Evolutionary conservation across 2,797 vertebrate species (phyloP), one percentile per base, ranked within the genome.

Genomic region (Pseudomugil tenellus): DNA sequence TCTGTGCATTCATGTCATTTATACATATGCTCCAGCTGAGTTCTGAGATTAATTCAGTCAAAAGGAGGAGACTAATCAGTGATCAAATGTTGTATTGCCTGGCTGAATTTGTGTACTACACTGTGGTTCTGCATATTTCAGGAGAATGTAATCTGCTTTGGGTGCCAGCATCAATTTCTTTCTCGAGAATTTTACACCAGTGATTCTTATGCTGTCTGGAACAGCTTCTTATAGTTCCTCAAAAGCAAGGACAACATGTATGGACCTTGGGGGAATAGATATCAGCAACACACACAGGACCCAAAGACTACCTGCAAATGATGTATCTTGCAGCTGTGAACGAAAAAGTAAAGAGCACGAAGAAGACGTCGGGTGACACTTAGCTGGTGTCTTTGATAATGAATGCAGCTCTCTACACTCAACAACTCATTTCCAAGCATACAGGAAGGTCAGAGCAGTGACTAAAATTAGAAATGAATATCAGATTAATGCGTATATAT

Each of bases 191-290:
- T 52, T 65, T 67, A 65, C 75, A 78, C 67, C 31, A 49, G 73
- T 79, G 58, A 73, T 70, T 74, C 31, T 60, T 63, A 39, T 55
- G 60, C 57, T 55, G 76, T 82, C 63, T 78, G 39, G 55, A 70
- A 63, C 74, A 81, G 83, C 79, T 80, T 89, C 77, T 85, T 67
- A 81, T 58, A 78, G 52, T 77, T 75, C 35, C 57, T 37, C 54
- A 66, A 55, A 77, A 80, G 85, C 84, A 92, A 92, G 89, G 88
- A 84, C 85, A 72, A 74, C 73, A 58, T 79, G 66, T 81, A 55
- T 67, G 63, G 66, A 73, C 83, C 79, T 70, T 57, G 37, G 26
- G 73, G 48, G 64, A 82, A 43, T 52, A 79, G 46, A 81, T 87
- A 87, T 81, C 79, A 74, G 58, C 32, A 60, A 54, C 31, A 54